Evolutionary conservation across 1,140 invertebrate genomes (phyloP).

Genomic region (Bombus fervidus): DNA sequence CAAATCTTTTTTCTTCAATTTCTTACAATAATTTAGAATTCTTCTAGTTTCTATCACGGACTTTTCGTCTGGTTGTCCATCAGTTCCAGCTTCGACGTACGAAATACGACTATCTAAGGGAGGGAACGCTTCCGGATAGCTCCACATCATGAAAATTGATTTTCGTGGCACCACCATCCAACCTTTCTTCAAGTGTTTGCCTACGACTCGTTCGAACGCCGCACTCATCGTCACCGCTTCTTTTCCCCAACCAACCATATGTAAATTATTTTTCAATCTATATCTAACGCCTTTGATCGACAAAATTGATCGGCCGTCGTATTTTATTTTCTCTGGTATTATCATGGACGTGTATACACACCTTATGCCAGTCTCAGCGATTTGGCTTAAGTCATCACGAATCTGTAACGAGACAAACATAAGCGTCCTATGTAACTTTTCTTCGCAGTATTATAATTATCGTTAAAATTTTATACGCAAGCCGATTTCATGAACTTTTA

Average conservation of each 20-base stretch:
- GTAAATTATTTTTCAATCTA: slow-evolving; percentile 70
- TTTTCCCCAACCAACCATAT: slow-evolving; percentile 71
- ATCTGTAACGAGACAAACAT: slow-evolving; percentile 43
- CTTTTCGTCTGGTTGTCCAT: slow-evolving; percentile 59
- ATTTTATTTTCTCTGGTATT: slow-evolving; percentile 66
- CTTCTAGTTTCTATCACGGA: slow-evolving; percentile 48
- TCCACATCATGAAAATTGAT: slow-evolving; percentile 66
- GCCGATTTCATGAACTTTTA: too few species aligned
- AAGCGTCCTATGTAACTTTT: too few species aligned
- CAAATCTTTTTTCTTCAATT: slow-evolving; percentile 69
- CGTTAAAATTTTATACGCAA: too few species aligned
- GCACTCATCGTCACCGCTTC: slow-evolving; percentile 64
- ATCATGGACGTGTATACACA: slow-evolving; percentile 64
- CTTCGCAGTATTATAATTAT: too few species aligned
- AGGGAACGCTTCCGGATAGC: slow-evolving; percentile 64
- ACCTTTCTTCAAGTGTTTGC: slow-evolving; percentile 68
- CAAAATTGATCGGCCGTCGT: slow-evolving; percentile 58
- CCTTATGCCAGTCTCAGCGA: slow-evolving; percentile 64
- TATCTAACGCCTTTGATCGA: slow-evolving; percentile 62
- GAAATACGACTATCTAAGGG: slow-evolving; percentile 64
- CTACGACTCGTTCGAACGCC: slow-evolving; percentile 68
- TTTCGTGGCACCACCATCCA: slow-evolving; percentile 68
- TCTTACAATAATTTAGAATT: slow-evolving; percentile 68
- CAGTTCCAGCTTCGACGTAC: slow-evolving; percentile 60
- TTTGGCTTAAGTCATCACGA: slow-evolving; percentile 61